Conservation (phyloP, 2,888 invertebrate species). For the Andrena dorsata region DNA sequence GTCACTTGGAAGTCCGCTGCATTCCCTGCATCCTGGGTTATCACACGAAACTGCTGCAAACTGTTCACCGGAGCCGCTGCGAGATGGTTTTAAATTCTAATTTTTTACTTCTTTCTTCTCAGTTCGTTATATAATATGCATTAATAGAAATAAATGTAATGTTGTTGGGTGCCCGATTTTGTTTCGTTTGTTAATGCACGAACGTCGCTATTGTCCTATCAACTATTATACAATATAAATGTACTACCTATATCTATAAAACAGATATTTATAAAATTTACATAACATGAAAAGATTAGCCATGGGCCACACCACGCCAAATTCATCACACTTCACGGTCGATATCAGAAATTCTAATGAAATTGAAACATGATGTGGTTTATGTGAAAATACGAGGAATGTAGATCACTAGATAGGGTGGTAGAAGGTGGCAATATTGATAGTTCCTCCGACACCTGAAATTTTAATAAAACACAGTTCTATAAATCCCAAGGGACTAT, state of each 20-base stretch:
- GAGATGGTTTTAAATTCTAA: constrained; percentile 66
- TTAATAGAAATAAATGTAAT: constrained; percentile 4
- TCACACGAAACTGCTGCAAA: constrained; percentile 92
- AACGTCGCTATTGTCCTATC: not conserved
- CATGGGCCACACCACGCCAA: no score
- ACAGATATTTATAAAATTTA: no score
- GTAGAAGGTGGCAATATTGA: no score
- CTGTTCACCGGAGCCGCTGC: constrained; percentile 92
- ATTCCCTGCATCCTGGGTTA: constrained; percentile 90
- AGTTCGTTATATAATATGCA: not conserved
- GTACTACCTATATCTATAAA: not conserved
- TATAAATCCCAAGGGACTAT: no score
- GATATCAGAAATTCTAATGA: no score
- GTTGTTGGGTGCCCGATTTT: constrained; percentile 8
- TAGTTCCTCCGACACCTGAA: no score
- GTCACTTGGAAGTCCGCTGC: constrained; percentile 88
- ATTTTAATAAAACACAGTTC: no score
- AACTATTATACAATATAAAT: not conserved
- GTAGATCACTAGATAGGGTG: no score
- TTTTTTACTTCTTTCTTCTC: constrained; percentile 24
- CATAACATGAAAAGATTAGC: no score
- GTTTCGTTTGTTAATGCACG: not conserved
- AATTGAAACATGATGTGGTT: no score
- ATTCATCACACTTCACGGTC: not conserved
- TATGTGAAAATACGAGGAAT: no score